A percentile compares a stretch with the other conserved stretches of the same genome.
Conservation (phyloP, 2,113 vertebrate genomes). For the Malurus elegans region DNA sequence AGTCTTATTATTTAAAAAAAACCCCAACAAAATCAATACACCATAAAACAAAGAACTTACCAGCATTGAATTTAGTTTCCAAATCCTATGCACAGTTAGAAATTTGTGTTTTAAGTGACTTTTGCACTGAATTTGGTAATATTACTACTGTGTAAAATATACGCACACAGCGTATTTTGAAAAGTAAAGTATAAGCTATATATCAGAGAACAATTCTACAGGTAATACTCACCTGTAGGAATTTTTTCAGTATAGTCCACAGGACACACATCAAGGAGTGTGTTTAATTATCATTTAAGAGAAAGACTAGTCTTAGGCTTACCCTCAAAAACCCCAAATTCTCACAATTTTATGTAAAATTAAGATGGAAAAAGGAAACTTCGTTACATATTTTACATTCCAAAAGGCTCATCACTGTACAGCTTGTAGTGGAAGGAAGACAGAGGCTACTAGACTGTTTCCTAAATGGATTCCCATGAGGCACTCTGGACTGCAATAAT, state of each 20-base stretch:
- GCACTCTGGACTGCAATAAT: not conserved
- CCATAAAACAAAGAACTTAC: not conserved
- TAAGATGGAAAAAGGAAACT: not conserved
- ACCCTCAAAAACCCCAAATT: not conserved
- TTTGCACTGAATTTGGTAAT: not conserved
- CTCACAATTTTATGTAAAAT: not conserved
- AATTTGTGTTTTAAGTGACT: not conserved
- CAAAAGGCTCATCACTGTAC: not conserved
- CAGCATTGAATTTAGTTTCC: not conserved
- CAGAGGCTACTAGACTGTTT: not conserved
- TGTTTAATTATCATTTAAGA: not conserved
- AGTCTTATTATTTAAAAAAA: not conserved
- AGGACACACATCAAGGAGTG: not conserved
- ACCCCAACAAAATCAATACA: not conserved
- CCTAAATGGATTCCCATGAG: not conserved
- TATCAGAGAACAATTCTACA: not conserved
- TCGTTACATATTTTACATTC: not conserved
- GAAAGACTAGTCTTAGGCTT: not conserved
- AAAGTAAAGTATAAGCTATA: not conserved
- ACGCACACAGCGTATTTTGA: not conserved
- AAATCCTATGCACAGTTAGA: not conserved
- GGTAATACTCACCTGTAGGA: conserved; percentile 13
- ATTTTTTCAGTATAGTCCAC: not conserved
- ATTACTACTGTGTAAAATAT: not conserved
- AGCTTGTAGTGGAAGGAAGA: not conserved